Conservation (phyloP, 2,888 invertebrate species). For the Trissoscelio sp. region DNA sequence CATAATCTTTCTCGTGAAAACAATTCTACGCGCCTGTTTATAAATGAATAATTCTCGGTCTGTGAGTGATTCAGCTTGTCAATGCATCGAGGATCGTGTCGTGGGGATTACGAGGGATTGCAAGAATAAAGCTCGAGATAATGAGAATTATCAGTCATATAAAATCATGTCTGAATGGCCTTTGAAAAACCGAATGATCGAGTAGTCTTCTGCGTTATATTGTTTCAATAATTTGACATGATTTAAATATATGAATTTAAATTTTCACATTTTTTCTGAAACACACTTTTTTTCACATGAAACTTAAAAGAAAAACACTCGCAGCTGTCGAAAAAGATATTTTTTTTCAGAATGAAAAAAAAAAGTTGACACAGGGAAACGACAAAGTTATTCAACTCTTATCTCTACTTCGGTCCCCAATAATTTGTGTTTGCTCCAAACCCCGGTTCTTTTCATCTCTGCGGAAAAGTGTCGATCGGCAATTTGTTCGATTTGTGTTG, state of each 20-base stretch:
- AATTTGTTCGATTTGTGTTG: conserved; percentile 78
- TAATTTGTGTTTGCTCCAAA: conserved; percentile 34
- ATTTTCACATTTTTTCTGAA: no score
- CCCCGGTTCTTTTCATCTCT: conserved; percentile 59
- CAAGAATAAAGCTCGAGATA: conserved; percentile 68
- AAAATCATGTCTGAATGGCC: conserved; percentile 52
- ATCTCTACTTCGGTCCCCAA: conserved; percentile 41
- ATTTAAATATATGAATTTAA: no score
- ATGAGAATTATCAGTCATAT: conserved; percentile 59
- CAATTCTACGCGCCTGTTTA: conserved; percentile 39
- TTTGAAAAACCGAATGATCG: conserved; percentile 31
- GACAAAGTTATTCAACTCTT: conserved; percentile 48
- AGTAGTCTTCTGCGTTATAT: no score
- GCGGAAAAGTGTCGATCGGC: conserved; percentile 56
- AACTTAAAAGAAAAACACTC: no score
- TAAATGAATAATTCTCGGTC: conserved; percentile 40
- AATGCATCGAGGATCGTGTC: conserved; percentile 62
- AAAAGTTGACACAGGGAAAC: conserved; percentile 40
- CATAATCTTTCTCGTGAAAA: conserved; percentile 50
- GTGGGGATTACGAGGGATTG: conserved; percentile 68
- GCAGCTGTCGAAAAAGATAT: no score
- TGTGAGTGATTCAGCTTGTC: conserved; percentile 51
- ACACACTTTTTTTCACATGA: no score
- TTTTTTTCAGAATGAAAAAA: conserved; percentile 30
- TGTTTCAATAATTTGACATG: no score